Base-by-base conservation (phyloP, 2,888 invertebrate genomes). In the Osmoderma eremita region DNA sequence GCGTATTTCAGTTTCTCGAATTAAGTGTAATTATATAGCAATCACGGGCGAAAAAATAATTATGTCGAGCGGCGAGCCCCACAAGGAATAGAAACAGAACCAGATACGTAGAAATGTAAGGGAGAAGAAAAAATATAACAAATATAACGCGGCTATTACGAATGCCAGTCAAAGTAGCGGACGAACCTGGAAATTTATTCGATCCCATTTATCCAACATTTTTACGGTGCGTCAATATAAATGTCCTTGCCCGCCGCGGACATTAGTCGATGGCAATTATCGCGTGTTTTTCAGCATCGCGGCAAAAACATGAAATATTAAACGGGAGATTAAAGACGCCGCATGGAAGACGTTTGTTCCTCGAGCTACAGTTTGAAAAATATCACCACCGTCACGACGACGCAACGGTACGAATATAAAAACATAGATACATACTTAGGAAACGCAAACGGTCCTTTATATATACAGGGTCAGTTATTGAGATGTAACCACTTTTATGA, bases 251-350 rank as follows among this genome's bases (percentile, higher is more conserved):
- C 71, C 73, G 72, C 71, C 67, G 72, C 67, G 75, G 73, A 74
- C 77, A 78, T 78, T 78, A 78, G 78, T 77, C 75, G 76, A 76
- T 75, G 75, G 77, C 78, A 79, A 78, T 79, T 79, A 78, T 77
- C 78, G 72, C 77, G 77, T 79, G 77, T 79, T 79, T 78, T 78
- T 76, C 77, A 78, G 74, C 75, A 75, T 75, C 75, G 74, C 73
- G 68, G 53, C 76, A 72, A 78, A 78, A 78, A 78, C 75, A 76
- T 78, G 78, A 80, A 78, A 78, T 79, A 80, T 79, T 79, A 78
- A 79, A 77, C 77, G 75, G 72, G 74, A 79, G 79, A 80, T 79
- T 79, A 80, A 79, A 79, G 78, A 78, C 70, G 78, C 78, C 78
- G 78, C 78, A 58, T 58, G 73, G 73, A 75, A 76, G 76, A 77